These are phyloP conservation scores for Cladopsammia gracilis DNA, from an alignment of 64 coral and sea anemone species.

Conservation along the genomic window DNA sequence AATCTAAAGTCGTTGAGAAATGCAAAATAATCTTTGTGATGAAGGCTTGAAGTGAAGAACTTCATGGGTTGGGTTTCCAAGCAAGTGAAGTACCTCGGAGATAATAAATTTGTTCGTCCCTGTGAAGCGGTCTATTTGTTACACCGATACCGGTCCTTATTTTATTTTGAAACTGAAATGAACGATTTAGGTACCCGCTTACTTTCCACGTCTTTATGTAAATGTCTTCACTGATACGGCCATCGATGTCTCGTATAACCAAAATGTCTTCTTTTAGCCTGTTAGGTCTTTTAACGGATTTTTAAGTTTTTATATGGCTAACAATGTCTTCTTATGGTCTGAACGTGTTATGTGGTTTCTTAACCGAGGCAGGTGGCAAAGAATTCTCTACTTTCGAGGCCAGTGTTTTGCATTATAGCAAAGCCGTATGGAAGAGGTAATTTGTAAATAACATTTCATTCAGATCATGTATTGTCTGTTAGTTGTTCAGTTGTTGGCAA, in stretches of 20 bases:
- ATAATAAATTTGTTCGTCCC: neutral
- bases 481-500: too few relatives aligned
- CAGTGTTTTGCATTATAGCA: too few relatives aligned
- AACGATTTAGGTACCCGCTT: neutral
- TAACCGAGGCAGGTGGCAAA: neutral
- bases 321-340: neutral
- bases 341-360: neutral
- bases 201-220: too few relatives aligned
- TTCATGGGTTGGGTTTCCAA: constrained; percentile 8
- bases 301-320: neutral
- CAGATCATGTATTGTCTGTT: too few relatives aligned
- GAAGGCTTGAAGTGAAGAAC: constrained; percentile 38
- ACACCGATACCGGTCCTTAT: neutral
- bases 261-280: neutral
- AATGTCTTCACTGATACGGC: too few relatives aligned
- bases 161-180: neutral
- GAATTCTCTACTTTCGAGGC: neutral
- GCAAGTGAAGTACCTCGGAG: constrained; percentile 1
- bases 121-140: neutral
- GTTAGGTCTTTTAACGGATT: neutral
- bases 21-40: neutral
- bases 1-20: neutral
- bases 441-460: neutral
- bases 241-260: too few relatives aligned
- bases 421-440: neutral